Conservation (phyloP, 2,888 invertebrate species). For the Pollenia labialis region DNA sequence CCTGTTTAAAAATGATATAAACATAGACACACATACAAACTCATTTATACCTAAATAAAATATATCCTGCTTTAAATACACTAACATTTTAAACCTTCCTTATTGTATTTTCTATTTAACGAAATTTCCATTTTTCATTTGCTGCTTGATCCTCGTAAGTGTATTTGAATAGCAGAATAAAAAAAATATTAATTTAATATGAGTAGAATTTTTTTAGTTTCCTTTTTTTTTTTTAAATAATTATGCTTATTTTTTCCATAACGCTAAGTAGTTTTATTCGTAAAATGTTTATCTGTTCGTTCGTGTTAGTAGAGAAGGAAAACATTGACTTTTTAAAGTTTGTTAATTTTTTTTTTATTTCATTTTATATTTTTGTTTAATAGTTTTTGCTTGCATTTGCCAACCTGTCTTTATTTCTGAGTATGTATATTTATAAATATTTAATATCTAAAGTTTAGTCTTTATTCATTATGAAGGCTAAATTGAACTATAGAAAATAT, state of each 20-base stretch:
- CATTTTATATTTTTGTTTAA: constrained; percentile 15
- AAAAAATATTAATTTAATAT: constrained; percentile 43
- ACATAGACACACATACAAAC: neutral
- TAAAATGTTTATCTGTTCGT: constrained; percentile 38
- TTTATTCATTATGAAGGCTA: neutral
- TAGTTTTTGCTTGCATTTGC: neutral
- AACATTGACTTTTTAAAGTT: constrained; percentile 64
- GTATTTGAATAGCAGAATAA: neutral
- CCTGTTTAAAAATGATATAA: neutral
- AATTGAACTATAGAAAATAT: constrained; percentile 45
- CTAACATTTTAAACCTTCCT: constrained; percentile 3
- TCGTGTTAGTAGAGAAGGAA: constrained; percentile 48
- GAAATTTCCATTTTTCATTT: constrained; percentile 2
- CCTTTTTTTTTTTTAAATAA: constrained; percentile 29
- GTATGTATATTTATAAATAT: constrained; percentile 24
- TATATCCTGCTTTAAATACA: neutral
- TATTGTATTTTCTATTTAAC: constrained; percentile 7
- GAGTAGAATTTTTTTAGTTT: constrained; percentile 31
- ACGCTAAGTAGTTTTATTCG: constrained; percentile 38
- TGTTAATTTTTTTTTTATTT: constrained; percentile 66
- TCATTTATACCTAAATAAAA: neutral
- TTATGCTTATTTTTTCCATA: constrained; percentile 47
- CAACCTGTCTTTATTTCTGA: constrained; percentile 23
- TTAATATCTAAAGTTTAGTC: constrained; percentile 53
- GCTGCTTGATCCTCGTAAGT: constrained; percentile 9